Conservation (phyloP, 2,113 vertebrate species). For the Sceloporus undulatus region DNA sequence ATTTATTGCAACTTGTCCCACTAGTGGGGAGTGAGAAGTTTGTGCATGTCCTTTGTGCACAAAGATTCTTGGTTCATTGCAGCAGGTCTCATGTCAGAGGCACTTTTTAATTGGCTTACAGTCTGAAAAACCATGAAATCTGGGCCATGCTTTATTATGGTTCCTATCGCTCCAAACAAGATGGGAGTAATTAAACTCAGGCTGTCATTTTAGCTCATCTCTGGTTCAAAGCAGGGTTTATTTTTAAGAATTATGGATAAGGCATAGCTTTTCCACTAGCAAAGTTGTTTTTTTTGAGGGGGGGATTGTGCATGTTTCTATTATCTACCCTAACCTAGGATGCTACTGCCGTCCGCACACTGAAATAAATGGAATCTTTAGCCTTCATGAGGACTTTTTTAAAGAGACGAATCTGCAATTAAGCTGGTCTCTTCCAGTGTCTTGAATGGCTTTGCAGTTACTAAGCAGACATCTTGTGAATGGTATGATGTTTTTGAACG, state of each 20-base stretch:
- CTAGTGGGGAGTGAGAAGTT: not conserved
- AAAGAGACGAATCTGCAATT: not conserved
- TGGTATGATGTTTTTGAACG: not conserved
- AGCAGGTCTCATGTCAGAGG: not conserved
- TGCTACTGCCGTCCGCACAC: not conserved
- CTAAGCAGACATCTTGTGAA: conserved; percentile 17
- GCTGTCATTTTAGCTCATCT: conserved; percentile 29
- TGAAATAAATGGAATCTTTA: conserved; percentile 23
- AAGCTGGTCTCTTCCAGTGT: not conserved
- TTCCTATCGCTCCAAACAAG: not conserved
- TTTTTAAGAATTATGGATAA: not conserved
- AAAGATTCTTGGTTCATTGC: not conserved
- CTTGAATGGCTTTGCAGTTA: not conserved
- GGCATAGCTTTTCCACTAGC: not conserved
- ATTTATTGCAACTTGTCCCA: not conserved
- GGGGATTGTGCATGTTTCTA: not conserved
- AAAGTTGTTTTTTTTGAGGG: not conserved
- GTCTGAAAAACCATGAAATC: conserved; percentile 38
- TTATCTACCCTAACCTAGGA: not conserved
- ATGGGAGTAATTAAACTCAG: conserved; percentile 4
- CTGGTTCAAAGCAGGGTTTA: conserved; percentile 17
- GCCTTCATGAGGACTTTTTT: not conserved
- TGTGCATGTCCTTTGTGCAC: not conserved
- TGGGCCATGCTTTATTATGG: conserved; percentile 38
- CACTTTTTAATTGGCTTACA: conserved; percentile 22